phyloP scores from a whole-genome alignment of 2,113 vertebrate genomes.

The Carassius auratus region DNA sequence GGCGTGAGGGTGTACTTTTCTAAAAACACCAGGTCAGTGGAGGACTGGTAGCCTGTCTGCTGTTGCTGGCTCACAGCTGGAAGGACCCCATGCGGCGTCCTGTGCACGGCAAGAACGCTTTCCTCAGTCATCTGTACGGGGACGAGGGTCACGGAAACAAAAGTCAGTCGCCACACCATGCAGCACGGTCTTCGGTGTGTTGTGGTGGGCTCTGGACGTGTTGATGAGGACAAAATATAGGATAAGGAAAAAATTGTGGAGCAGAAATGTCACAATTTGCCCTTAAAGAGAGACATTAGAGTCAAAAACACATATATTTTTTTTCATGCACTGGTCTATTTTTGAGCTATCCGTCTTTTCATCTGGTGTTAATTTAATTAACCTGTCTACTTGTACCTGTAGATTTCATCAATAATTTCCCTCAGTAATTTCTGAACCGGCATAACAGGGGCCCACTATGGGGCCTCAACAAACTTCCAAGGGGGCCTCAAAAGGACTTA shows the following conservation, averaged over 20 bases:
- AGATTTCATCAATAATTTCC: too few species aligned
- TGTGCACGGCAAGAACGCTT: constrained; percentile 72
- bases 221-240: constrained; percentile 66
- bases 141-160: constrained; percentile 85
- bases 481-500: too few species aligned
- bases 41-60: constrained; percentile 80
- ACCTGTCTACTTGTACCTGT: too few species aligned
- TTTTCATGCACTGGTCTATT: too few species aligned
- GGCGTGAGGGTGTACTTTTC: constrained; percentile 95
- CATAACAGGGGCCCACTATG: too few species aligned
- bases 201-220: constrained; percentile 76
- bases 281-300: not conserved
- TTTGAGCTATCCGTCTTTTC: too few species aligned
- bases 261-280: not conserved
- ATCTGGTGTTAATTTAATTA: too few species aligned
- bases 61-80: constrained; percentile 69
- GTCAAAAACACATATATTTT: too few species aligned
- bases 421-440: too few species aligned
- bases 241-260: not conserved
- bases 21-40: constrained; percentile 88
- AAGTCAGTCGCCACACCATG: constrained; percentile 75
- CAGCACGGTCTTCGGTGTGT: constrained; percentile 76
- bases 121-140: constrained; percentile 81
- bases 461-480: too few species aligned
- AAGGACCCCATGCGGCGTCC: constrained; percentile 72